Evolutionary conservation across 2,113 vertebrate species (phyloP), one percentile per base, ranked within the genome.

Genomic region (Gila orcuttii): DNA sequence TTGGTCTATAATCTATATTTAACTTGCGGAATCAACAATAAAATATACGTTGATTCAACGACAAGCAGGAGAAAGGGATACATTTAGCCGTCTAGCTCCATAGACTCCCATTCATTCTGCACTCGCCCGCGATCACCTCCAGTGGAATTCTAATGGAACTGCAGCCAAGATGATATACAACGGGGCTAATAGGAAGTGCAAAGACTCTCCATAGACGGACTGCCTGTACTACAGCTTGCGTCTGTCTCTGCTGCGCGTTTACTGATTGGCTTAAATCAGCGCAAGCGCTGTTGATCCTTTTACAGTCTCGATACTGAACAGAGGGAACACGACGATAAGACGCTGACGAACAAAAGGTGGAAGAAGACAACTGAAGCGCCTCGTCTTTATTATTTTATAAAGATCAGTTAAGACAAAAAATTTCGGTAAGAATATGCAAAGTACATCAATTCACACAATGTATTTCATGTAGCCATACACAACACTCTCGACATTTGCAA

Each of bases 341-440:
- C 23, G 50, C 28, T 28, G 79, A 84, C 82, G 66, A 83, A 13
- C 47, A 39, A 83, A 50, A 76, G 79, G 75, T 77, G 52, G 74
- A 57, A 89, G 89, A 91, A 86, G 86, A 90, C 69, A 42, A 74
- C 87, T 87, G 59, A 86, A 90, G 85, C 85, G 89, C 86, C 55
- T 84, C 85, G 50, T 50, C 86, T 75, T 25, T n/a, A 75, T 31
- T 82, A 75, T 76, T 82, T 88, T 74, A 74, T 85, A 73, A 90
- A 88, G 69, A 89, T 91, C 88, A 90, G 84, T 92, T 90, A 90
- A 88, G 83, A 89, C 89, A 92, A 89, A 92, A 91, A 88, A 42
- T 86, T 90, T 92, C 91, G 93, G 92, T 93, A 93, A 93, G 92
- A 87, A 86, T 68, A 73, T 69, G n/a, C 87, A 80, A 78, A 85